These are phyloP conservation scores for Pycnonotus jocosus DNA, from an alignment of 2,113 vertebrate genomes.

Conservation along the genomic window DNA sequence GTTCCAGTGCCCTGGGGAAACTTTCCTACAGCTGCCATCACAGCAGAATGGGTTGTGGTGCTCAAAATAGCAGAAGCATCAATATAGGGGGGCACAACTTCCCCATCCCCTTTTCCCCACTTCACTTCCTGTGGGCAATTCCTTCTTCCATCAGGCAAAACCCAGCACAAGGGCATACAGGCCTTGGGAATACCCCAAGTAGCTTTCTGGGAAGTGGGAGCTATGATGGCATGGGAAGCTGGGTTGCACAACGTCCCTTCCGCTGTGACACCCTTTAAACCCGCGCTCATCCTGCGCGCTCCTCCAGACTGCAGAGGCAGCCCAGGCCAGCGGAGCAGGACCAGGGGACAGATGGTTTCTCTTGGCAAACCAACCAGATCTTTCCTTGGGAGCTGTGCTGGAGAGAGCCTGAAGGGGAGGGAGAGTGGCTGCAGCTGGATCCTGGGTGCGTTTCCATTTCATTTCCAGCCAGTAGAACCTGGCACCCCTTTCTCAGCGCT, in stretches of 20 bases:
- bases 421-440: background rate
- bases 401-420: background rate
- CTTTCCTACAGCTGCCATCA: background rate
- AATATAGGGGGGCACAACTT: background rate
- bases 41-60: background rate
- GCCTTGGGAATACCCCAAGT: background rate
- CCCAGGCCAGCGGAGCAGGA: rapidly evolving
- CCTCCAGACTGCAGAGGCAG: background rate
- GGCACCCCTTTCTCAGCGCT: rapidly evolving
- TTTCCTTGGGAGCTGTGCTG: background rate
- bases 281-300: rapidly evolving
- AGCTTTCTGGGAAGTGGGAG: background rate
- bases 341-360: background rate
- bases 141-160: background rate
- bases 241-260: conserved; percentile 9
- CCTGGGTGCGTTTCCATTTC: background rate
- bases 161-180: rapidly evolving
- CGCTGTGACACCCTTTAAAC: background rate
- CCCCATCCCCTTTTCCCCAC: background rate
- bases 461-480: background rate
- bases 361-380: rapidly evolving
- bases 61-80: background rate
- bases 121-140: background rate
- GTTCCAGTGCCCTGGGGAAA: background rate
- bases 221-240: rapidly evolving